These are phyloP conservation scores for Romanogobio albipinnatus DNA, from an alignment of 2,113 vertebrate genomes.

Conservation along the genomic window DNA sequence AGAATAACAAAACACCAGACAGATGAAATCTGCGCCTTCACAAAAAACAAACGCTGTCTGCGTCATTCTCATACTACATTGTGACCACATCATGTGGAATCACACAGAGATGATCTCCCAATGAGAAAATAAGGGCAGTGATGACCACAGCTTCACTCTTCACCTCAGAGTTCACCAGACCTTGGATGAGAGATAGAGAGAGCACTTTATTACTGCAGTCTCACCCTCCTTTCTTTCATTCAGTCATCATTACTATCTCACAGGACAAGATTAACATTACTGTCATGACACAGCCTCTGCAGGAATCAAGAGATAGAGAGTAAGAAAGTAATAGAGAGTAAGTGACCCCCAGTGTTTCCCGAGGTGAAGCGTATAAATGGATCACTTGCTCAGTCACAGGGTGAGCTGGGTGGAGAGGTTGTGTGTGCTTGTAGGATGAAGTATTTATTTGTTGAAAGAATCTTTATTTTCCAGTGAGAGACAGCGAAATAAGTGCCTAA, in stretches of 20 bases:
- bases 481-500: constrained; percentile 8
- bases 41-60: constrained; percentile 10
- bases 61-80: background rate
- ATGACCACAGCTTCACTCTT: constrained; percentile 13
- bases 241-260: constrained; percentile 28
- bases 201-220: constrained; percentile 3
- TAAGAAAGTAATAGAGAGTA: constrained; percentile 27
- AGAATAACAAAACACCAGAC: constrained; percentile 18
- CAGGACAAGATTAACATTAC: constrained; percentile 31
- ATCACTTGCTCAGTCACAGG: background rate
- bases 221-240: constrained; percentile 12
- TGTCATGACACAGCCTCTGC: constrained; percentile 29
- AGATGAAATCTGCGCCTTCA: constrained; percentile 18
- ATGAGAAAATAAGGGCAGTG: background rate
- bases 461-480: constrained; percentile 8
- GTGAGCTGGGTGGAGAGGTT: background rate
- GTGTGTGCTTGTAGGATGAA: background rate
- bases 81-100: background rate
- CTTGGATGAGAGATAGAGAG: background rate
- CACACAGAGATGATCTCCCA: background rate
- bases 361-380: background rate
- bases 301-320: constrained; percentile 29
- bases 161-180: constrained; percentile 23
- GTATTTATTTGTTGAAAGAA: constrained; percentile 3
- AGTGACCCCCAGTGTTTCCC: constrained; percentile 22